Evolutionary conservation across 2,113 vertebrate genomes (phyloP), one percentile per base, ranked within the genome.

Genomic region (Muntiacus reevesi): DNA sequence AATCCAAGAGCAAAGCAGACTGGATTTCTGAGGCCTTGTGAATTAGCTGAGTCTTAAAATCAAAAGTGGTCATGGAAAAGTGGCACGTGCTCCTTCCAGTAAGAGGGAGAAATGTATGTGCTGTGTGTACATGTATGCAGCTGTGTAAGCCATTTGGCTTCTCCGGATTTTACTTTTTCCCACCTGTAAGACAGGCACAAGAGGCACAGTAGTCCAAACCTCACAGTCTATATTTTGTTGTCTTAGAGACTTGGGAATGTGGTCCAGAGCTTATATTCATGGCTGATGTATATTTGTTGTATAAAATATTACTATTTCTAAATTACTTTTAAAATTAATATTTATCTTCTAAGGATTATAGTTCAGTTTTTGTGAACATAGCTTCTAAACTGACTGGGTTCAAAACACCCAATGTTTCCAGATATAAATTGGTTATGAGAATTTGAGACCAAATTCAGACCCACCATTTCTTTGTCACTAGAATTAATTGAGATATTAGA

Each of bases 1-100:
- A 96, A 96, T 96, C 92, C 36, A 33, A 92, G 92, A 94, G 45
- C 67, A 91, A 95, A 91, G n/a, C 40, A 78, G 13, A 45, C 28
- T 57, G 64, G 82, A 55, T 82, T 95, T 91, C 47, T 47, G 55
- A 92, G 87, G n/a, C 54, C 78, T 43, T 50, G 52, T 30, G 40
- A 91, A 67, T 30, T 28, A 64, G 52, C 23, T 17, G 23, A 55
- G 30, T 87, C 81, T 97, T 79, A 45, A 93, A 71, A 36, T 78
- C 19, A 23, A 95, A 67, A 27, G 4, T 47, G 28, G 17, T 50
- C 25, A 8, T 74, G 86, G 60, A 55, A 85, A 97, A 85, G 28
- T 52, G 52, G 16, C 43, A 15, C 2, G 8, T 3, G 1, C 7
- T 16, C 23, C 45, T 91, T 50, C 78, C 28, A 25, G 19, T 6